These are phyloP conservation scores for Pipistrellus nathusii DNA, from an alignment of 2,797 vertebrate species.

Conservation along the genomic window DNA sequence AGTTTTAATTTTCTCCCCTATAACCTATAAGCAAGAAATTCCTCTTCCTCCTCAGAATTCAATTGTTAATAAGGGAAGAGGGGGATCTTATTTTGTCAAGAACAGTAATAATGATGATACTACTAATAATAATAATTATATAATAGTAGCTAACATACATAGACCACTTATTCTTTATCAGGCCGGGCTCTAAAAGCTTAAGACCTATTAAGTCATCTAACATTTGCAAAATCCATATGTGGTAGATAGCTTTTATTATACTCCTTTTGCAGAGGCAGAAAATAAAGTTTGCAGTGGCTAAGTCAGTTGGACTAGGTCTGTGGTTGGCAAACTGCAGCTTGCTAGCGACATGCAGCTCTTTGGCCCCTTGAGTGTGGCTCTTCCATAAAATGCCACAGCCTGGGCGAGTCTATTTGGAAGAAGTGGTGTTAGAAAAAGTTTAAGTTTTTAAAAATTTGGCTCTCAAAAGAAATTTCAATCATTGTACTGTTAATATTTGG, in stretches of 20 bases:
- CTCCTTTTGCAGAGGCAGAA: neutral
- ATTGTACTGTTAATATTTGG: too few species aligned
- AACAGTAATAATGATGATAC: neutral
- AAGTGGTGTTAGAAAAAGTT: too few species aligned
- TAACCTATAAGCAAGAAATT: neutral
- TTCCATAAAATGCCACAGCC: too few species aligned
- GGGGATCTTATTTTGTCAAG: neutral
- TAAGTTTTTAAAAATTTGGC: too few species aligned
- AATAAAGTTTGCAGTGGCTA: neutral
- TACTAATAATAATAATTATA: neutral
- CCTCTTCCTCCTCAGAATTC: neutral
- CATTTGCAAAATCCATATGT: neutral
- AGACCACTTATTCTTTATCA: neutral
- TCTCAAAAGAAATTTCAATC: too few species aligned
- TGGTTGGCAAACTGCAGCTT: too few species aligned
- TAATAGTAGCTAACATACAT: neutral
- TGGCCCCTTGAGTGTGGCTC: too few species aligned
- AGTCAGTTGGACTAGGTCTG: neutral
- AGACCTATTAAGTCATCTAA: neutral
- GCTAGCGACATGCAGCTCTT: too few species aligned
- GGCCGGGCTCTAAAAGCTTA: neutral
- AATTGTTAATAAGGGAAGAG: neutral
- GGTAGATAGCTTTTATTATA: neutral
- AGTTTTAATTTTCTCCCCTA: conserved; percentile 20
- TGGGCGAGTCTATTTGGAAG: too few species aligned